Conservation (phyloP, 2,888 invertebrate species). For the Pilophorus perplexus region DNA sequence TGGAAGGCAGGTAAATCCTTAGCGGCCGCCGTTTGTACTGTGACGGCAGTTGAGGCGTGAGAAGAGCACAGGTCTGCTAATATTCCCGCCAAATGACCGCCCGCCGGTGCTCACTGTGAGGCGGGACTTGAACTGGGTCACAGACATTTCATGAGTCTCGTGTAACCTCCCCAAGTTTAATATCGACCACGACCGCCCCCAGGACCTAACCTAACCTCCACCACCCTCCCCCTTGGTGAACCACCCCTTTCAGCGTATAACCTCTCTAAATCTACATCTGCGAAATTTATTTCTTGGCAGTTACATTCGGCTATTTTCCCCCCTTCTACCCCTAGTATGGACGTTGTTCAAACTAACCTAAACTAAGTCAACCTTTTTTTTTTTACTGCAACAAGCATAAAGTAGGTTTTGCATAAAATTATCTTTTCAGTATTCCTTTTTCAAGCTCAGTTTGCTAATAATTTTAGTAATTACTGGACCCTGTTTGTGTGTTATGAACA, state of each 20-base stretch:
- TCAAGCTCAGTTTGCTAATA: too few species aligned
- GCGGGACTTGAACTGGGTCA: slow-evolving; percentile 30
- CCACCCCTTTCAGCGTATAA: background rate
- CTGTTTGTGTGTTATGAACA: too few species aligned
- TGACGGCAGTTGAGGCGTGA: background rate
- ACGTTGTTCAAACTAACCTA: too few species aligned
- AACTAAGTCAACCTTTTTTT: too few species aligned
- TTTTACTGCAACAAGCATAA: too few species aligned
- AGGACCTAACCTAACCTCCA: slow-evolving; percentile 6
- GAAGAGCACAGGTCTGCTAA: background rate
- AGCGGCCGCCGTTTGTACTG: too few species aligned
- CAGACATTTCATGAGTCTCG: slow-evolving; percentile 34
- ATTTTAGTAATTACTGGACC: too few species aligned
- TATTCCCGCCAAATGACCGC: slow-evolving; percentile 17
- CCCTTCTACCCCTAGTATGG: too few species aligned
- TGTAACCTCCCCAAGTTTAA: slow-evolving; percentile 25
- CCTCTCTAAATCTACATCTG: slow-evolving; percentile 12
- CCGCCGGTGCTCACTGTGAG: slow-evolving; percentile 22
- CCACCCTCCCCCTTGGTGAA: background rate
- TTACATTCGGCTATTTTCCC: too few species aligned
- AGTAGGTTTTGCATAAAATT: too few species aligned
- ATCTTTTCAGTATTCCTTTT: too few species aligned
- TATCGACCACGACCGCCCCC: slow-evolving; percentile 19
- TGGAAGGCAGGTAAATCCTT: background rate
- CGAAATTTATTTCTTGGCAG: too few species aligned